Evolutionary conservation across 2,888 invertebrate species (phyloP).

Genomic region (Gisinianus flammeolus): DNA sequence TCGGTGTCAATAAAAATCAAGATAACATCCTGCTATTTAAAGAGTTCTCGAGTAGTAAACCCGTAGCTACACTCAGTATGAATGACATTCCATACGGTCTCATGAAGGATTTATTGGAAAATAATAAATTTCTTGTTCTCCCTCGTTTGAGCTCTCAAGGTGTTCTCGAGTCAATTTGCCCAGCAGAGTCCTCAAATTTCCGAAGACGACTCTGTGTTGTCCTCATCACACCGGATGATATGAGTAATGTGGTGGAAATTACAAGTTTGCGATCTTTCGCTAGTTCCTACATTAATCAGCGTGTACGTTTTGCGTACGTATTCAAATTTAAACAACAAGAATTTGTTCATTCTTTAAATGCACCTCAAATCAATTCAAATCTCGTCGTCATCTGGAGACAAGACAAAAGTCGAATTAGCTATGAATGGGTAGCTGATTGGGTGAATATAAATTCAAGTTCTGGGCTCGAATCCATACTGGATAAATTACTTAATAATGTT

Average conservation of each 20-base stretch:
- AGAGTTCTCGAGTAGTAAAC: constrained; percentile 76
- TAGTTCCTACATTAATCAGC: constrained; percentile 60
- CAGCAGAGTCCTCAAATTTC: constrained; percentile 81
- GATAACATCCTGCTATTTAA: constrained; percentile 88
- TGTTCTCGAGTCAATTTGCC: constrained; percentile 81
- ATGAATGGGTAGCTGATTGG: constrained; percentile 83
- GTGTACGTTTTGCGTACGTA: constrained; percentile 86
- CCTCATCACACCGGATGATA: constrained; percentile 70
- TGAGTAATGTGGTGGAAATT: constrained; percentile 26
- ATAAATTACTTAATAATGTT: constrained; percentile 64
- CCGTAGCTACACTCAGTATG: constrained; percentile 87
- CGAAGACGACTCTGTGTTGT: constrained; percentile 78
- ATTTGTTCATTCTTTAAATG: constrained; percentile 65
- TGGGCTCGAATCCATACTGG: constrained; percentile 75
- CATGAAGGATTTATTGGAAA: constrained; percentile 83
- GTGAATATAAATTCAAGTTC: constrained; percentile 61
- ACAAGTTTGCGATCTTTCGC: constrained; percentile 37
- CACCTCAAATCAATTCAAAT: constrained; percentile 29
- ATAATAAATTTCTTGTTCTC: constrained; percentile 85
- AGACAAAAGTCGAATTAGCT: constrained; percentile 83
- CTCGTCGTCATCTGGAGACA: constrained; percentile 73
- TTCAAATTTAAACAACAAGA: constrained; percentile 80
- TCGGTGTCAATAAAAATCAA: constrained; percentile 66
- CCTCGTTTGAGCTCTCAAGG: constrained; percentile 92
- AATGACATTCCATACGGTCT: constrained; percentile 87